These are phyloP conservation scores for Verasper variegatus DNA, from an alignment of 2,113 vertebrate genomes.

Conservation along the genomic window DNA sequence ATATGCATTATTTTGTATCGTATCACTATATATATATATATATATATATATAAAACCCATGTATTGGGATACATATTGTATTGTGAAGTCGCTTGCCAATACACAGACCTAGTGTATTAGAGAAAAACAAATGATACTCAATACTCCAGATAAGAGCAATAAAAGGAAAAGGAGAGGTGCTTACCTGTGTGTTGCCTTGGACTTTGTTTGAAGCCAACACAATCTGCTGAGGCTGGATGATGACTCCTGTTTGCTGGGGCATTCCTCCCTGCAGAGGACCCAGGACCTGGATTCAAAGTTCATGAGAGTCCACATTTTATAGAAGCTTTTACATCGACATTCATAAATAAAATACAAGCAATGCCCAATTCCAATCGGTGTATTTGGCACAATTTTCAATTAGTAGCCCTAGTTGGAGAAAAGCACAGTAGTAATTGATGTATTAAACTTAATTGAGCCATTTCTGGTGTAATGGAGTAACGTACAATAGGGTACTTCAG, in stretches of 20 bases:
- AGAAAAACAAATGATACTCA: background rate
- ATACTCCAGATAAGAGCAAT: background rate
- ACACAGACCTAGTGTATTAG: too few species aligned
- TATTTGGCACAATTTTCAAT: too few species aligned
- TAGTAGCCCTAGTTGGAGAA: background rate
- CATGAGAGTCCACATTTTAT: background rate
- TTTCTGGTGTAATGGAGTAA: background rate
- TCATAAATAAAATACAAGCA: background rate
- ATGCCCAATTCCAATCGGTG: background rate
- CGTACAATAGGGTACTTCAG: background rate
- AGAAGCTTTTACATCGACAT: background rate
- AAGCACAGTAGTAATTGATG: background rate
- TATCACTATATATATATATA: too few species aligned
- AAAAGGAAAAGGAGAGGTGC: background rate
- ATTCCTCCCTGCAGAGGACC: conserved; percentile 92
- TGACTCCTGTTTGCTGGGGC: conserved; percentile 95
- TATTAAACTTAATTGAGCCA: background rate
- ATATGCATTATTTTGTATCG: too few species aligned
- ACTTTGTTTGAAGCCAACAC: conserved; percentile 93
- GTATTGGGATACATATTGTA: too few species aligned
- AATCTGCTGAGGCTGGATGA: conserved; percentile 98
- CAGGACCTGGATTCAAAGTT: conserved; percentile 86
- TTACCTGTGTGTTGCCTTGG: conserved; percentile 87
- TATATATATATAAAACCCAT: too few species aligned
- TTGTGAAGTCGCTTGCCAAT: too few species aligned